Evolutionary conservation across 1,140 invertebrate genomes (phyloP).

Genomic region (Listronotus oregonensis): DNA sequence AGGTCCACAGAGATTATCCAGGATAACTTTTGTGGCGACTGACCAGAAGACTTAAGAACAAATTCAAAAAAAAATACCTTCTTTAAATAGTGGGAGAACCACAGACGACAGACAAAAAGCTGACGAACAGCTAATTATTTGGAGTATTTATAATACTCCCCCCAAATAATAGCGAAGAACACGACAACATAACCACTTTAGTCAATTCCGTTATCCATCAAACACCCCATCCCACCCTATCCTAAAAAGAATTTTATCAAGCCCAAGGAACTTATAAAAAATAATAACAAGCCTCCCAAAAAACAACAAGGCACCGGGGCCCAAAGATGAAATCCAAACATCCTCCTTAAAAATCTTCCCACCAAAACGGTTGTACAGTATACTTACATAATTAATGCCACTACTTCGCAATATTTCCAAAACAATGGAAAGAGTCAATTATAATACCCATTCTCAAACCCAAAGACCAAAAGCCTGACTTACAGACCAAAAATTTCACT

Average conservation of each 20-base stretch:
- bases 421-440: conserved; percentile 46
- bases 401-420: conserved; percentile 44
- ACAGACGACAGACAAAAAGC: too few species aligned
- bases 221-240: too few species aligned
- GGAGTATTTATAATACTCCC: too few species aligned
- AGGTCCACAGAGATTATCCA: too few species aligned
- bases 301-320: conserved; percentile 49
- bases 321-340: conserved; percentile 43
- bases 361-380: conserved; percentile 34
- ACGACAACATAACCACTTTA: too few species aligned
- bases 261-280: background rate
- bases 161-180: too few species aligned
- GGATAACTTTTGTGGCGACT: too few species aligned
- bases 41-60: too few species aligned
- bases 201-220: too few species aligned
- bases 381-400: conserved; percentile 43
- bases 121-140: too few species aligned
- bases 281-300: background rate
- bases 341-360: conserved; percentile 45
- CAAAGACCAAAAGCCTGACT: conserved; percentile 42
- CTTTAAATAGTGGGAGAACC: too few species aligned
- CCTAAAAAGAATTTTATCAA: background rate
- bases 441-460: conserved; percentile 51
- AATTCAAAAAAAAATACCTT: too few species aligned
- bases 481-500: conserved; percentile 54